Conservation (phyloP, 2,113 vertebrate species). For the Labeo rohita region DNA sequence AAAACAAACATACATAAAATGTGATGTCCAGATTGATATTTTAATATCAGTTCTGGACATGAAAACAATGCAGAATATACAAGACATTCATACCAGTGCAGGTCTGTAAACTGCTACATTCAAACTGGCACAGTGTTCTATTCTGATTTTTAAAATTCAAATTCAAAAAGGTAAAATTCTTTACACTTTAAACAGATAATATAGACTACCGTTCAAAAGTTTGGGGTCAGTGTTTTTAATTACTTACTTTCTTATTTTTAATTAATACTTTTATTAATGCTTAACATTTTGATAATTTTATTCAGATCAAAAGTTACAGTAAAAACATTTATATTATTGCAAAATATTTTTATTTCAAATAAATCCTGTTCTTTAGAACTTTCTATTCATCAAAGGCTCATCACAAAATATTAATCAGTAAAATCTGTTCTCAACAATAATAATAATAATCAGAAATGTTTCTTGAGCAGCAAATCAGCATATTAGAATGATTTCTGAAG, state of each 20-base stretch:
- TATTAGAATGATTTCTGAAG: not conserved
- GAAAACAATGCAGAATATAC: not conserved
- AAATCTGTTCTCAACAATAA: no score
- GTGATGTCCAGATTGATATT: not conserved
- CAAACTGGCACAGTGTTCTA: not conserved
- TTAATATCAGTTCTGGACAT: not conserved
- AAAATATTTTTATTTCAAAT: no score
- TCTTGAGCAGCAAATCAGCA: not conserved
- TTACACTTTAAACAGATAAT: no score
- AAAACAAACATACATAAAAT: slow-evolving; percentile 36
- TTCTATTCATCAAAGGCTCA: no score
- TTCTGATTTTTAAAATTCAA: not conserved
- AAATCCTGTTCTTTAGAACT: no score
- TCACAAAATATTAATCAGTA: no score
- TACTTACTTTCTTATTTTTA: no score
- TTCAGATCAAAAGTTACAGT: no score
- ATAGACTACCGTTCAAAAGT: not conserved
- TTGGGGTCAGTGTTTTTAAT: not conserved
- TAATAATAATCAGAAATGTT: not conserved
- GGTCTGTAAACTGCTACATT: not conserved
- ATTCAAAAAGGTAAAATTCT: no score
- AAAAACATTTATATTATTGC: no score
- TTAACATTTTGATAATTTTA: no score
- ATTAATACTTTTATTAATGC: no score
- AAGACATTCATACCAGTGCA: not conserved